phyloP scores from a whole-genome alignment of 2,113 vertebrate species.

The Arenaria interpres region DNA sequence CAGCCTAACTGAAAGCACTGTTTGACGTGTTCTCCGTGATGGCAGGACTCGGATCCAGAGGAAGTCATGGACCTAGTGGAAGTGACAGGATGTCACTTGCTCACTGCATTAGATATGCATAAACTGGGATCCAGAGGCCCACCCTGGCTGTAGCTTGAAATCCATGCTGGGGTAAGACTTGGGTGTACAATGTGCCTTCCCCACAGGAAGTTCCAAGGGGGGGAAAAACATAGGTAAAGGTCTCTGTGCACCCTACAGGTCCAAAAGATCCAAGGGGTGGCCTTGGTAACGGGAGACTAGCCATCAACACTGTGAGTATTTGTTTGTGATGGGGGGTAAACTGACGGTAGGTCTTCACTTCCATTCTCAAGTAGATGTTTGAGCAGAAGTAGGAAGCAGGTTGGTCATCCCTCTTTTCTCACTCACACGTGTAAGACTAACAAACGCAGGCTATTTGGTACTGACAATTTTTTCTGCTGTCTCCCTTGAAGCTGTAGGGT shows the following conservation, averaged over 20 bases:
- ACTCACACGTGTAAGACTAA: neutral
- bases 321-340: neutral
- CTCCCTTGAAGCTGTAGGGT: neutral
- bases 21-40: neutral
- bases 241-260: fast-evolving
- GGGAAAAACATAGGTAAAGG: fast-evolving
- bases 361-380: neutral
- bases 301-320: neutral
- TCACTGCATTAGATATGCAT: fast-evolving
- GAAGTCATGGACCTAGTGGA: neutral
- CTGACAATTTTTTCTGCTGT: neutral
- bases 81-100: neutral
- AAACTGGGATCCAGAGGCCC: neutral
- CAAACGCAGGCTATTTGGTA: neutral
- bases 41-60: neutral
- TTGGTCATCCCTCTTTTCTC: neutral
- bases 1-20: neutral
- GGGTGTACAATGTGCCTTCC: neutral
- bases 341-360: neutral
- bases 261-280: neutral
- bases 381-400: neutral
- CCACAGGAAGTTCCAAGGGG: neutral
- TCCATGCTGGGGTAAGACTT: neutral
- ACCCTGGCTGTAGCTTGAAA: too few relatives aligned
- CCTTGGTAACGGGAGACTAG: neutral